These are phyloP conservation scores for Aphidius ervi DNA, from an alignment of 1,140 invertebrate genomes.

Conservation along the genomic window DNA sequence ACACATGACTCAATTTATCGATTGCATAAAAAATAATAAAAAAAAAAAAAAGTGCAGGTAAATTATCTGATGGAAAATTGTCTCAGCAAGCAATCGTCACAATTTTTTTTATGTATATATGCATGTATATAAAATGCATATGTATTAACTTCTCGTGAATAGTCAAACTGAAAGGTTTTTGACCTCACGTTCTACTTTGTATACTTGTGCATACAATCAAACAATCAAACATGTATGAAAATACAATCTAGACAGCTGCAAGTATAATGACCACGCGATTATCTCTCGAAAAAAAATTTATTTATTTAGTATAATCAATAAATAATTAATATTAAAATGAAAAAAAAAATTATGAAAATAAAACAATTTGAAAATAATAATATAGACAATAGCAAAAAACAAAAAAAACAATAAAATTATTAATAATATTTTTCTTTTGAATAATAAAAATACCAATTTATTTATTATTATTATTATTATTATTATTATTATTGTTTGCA, in stretches of 20 bases:
- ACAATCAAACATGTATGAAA: too few species aligned
- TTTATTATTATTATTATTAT: too few species aligned
- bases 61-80: slow-evolving; percentile 12
- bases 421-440: too few species aligned
- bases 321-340: too few species aligned
- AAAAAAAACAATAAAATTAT: too few species aligned
- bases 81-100: slow-evolving; percentile 2
- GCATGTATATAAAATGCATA: slow-evolving; percentile 9
- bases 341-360: too few species aligned
- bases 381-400: too few species aligned
- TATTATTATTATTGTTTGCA: too few species aligned
- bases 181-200: slow-evolving; percentile 49
- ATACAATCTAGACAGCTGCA: not conserved
- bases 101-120: not conserved
- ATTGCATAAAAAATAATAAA: slow-evolving; percentile 27
- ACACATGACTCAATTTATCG: slow-evolving; percentile 34
- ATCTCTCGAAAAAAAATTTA: too few species aligned
- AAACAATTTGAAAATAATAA: too few species aligned
- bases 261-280: not conserved
- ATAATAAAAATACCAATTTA: too few species aligned
- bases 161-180: slow-evolving; percentile 41
- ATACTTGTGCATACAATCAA: slow-evolving; percentile 5
- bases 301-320: too few species aligned
- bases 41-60: slow-evolving; percentile 6
- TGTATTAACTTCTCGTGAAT: slow-evolving; percentile 20